Base-by-base conservation (phyloP, 1,140 invertebrate species). In the Drosophila persimilis region DNA sequence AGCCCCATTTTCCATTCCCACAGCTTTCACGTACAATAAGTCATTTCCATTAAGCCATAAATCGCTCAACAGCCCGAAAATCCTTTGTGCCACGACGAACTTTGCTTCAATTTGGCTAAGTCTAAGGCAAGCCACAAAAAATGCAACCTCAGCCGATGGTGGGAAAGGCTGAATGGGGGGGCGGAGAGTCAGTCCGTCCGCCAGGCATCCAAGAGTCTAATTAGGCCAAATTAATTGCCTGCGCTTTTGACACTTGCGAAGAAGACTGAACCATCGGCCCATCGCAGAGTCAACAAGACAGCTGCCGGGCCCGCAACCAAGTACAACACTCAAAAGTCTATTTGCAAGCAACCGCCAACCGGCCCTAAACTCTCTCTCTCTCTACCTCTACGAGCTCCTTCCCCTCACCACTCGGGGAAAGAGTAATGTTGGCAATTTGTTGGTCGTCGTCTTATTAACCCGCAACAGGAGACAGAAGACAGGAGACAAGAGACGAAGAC, bases 351-450 rank as follows among this genome's bases (percentile, higher is more conserved):
- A 41, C 55, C 47, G 31, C 31, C 47, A 22, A 48, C 29, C 13
- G 24, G 9, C 55, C 43, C 31, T 39, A 39, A 39, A 39, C 35
- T 39, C 13, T 13, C 8, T 17, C 17, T 15, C 15, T 15, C 15
- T 15, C 15, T 13, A 7, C n/a, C 17, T 45, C 24, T 20, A 15
- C n/a, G 20, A 29, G 6, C 31, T 44, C 5, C 17, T 13, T 11
- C 26, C 3, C 17, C 15, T 8, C 26, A 7, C 48, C 39, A 26
- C 15, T 52, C 43, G 13, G 52, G 46, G 51, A 60, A 81, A 81
- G 80, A 86, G 83, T 86, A 88, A 86, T 88, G 81, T 75, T 88
- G 77, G 81, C 83, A 86, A 86, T 86, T 86, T 86, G 81, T 86
- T 86, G 81, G 73, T 72, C 77, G 66, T 77, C 77, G 61, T 74